Evolutionary conservation across 1,140 invertebrate species (phyloP), one percentile per base, ranked within the genome.

Genomic region (Teleopsis dalmanni): DNA sequence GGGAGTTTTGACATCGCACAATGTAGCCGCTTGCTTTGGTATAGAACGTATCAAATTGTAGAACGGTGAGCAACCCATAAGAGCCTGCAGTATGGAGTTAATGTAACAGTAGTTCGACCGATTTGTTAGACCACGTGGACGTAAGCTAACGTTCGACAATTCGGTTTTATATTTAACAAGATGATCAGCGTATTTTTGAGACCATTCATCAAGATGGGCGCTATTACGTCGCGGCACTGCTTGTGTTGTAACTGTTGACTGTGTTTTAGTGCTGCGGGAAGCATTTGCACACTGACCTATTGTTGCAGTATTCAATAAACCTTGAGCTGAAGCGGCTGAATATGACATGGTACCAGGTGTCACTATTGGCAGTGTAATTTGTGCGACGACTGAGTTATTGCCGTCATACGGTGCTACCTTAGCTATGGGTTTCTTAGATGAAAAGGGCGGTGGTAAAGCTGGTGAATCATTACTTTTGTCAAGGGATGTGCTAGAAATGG

Each of bases 41-140:
- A 88, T 70, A 34, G 83, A 79, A 56, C 81, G 84, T 54, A 96
- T 73, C 59, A 95, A 76, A 74, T 95, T 92, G 66, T 91, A 95
- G 74, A 97, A 91, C 1, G 92, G 90, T 14, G 92, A 88, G 71
- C 92, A 96, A 21, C 88, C 91, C 1, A 96, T 74, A 41, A 96
- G 73, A 1, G 92, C 91, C 75, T 93, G 89, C 27, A 92, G 72
- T 48, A 88, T 89, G 23, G 92, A 90, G 74, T 97, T 96, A 22
- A 95, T 90, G 62, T 95, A 97, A 73, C 93, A 97, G 73, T 91
- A 95, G 76, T 95, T 96, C 40, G 87, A 90, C 43, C 84, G 81
- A 72, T 96, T 96, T 29, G 83, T 87, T 13, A 97, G 77, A 9
- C 92, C 92, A 45, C 91, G 80, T 1, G 91, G 92, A 59, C 86